Evolutionary conservation across 2,113 vertebrate species (phyloP).

Genomic region (Pelusios castaneus): DNA sequence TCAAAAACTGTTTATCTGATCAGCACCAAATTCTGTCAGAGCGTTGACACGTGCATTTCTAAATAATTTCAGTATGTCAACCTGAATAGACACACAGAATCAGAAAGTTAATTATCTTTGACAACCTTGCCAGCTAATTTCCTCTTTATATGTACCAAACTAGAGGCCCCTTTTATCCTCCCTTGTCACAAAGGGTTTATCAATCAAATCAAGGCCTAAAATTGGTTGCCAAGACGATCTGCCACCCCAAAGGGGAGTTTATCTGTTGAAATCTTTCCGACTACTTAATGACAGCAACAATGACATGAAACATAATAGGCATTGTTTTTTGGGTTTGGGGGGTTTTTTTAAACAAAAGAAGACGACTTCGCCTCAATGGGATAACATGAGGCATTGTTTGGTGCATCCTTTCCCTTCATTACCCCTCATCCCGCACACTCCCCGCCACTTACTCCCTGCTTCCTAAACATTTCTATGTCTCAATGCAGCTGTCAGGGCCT

Average conservation of each 20-base stretch:
- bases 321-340: constrained; percentile 57
- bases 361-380: neutral
- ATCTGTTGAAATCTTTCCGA: constrained; percentile 81
- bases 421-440: neutral
- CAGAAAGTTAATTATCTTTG: constrained; percentile 96
- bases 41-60: constrained; percentile 90
- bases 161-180: constrained; percentile 84
- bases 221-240: constrained; percentile 82
- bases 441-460: neutral
- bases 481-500: constrained; percentile 68
- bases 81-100: constrained; percentile 90
- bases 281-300: constrained; percentile 80
- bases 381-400: neutral
- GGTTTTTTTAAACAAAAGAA: neutral
- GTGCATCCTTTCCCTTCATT: constrained; percentile 12
- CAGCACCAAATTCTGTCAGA: constrained; percentile 89
- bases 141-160: constrained; percentile 91
- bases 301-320: constrained; percentile 80
- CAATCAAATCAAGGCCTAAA: constrained; percentile 89
- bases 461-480: constrained; percentile 49
- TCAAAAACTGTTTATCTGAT: constrained; percentile 95
- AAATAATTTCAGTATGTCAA: constrained; percentile 92
- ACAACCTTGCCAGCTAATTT: constrained; percentile 94
- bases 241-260: constrained; percentile 83
- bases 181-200: constrained; percentile 89